Evolutionary conservation across 2,113 vertebrate species (phyloP), one percentile per base, ranked within the genome.

Genomic region (Sinocyclocheilus maitianheensis): DNA sequence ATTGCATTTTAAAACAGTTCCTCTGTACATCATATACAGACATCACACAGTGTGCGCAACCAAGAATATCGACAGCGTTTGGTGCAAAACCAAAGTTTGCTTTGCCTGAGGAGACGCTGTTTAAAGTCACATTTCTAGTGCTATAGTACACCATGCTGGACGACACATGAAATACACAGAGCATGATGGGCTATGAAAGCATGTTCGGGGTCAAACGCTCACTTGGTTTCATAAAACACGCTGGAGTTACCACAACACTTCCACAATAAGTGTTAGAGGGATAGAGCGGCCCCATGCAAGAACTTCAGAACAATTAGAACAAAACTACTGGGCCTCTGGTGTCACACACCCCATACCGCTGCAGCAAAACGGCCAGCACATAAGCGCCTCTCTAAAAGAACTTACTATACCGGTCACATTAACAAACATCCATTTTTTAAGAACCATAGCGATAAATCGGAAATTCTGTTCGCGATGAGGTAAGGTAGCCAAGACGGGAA

Each of bases 21-120:
- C 93, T 95, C 95, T 96, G 96, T 96, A 96, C 96, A 96, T 86
- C 96, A 96, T 96, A 92, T 96, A 96, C 96, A 97, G 92, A 95
- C 92, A 91, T 80, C 90, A 60, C 81, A 92, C 88, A 91, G 90
- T 89, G 90, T 87, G 85, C 89, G 89, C 87, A 90, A 91, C 90
- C 67, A 4, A 90, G 89, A 87, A 76, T 80, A 46, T 85, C 67
- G 37, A 80, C 40, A 86, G 82, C n/a, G 13, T 34, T 80, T 77
- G 40, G 81, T 30, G 37, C 74, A 60, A 55, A 86, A 81, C 60
- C 76, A 80, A 78, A 81, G 75, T 83, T 77, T 65, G 84, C 65
- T 78, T 88, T 84, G 87, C 88, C 90, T 88, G 84, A 77, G 74
- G 85, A 86, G 86, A 83, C 67, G 87, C 81, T 34, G 69, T 84